phyloP scores from a whole-genome alignment of 1,140 invertebrate genomes.

The Callitettix versicolor region DNA sequence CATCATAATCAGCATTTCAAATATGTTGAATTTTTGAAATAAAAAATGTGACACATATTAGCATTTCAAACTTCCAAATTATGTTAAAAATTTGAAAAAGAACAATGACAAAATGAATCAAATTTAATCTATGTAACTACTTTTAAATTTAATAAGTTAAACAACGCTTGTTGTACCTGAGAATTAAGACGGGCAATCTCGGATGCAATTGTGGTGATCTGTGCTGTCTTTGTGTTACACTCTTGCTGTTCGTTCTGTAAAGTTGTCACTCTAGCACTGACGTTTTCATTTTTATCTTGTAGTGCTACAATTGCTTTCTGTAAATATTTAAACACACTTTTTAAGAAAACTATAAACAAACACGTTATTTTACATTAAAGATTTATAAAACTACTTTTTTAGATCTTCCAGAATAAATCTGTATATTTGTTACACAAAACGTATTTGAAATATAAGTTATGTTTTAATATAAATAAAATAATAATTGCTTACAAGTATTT shows the following conservation, averaged over 20 bases:
- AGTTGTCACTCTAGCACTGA: slow-evolving; percentile 33
- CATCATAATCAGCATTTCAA: too few relatives aligned
- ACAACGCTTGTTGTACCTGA: slow-evolving; percentile 45
- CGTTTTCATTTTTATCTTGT: slow-evolving; percentile 32
- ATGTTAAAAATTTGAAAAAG: too few relatives aligned
- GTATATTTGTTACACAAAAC: too few relatives aligned
- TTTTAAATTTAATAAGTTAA: too few relatives aligned
- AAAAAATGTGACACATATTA: too few relatives aligned
- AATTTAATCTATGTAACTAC: too few relatives aligned
- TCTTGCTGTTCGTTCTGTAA: slow-evolving; percentile 4
- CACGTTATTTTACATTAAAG: neutral
- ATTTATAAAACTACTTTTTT: neutral
- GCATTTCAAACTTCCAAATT: too few relatives aligned
- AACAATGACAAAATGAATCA: too few relatives aligned
- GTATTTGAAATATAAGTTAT: too few relatives aligned
- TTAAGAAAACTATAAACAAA: slow-evolving; percentile 3
- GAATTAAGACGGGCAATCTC: slow-evolving; percentile 45
- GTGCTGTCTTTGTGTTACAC: neutral
- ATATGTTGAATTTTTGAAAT: too few relatives aligned
- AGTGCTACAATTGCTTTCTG: slow-evolving; percentile 32
- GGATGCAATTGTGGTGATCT: neutral
- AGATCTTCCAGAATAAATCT: neutral
- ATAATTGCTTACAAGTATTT: too few relatives aligned
- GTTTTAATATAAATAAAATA: too few relatives aligned
- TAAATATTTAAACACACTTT: slow-evolving; percentile 12